These are phyloP conservation scores for Lanius ludovicianus DNA, from an alignment of 2,113 vertebrate species.

Conservation along the genomic window DNA sequence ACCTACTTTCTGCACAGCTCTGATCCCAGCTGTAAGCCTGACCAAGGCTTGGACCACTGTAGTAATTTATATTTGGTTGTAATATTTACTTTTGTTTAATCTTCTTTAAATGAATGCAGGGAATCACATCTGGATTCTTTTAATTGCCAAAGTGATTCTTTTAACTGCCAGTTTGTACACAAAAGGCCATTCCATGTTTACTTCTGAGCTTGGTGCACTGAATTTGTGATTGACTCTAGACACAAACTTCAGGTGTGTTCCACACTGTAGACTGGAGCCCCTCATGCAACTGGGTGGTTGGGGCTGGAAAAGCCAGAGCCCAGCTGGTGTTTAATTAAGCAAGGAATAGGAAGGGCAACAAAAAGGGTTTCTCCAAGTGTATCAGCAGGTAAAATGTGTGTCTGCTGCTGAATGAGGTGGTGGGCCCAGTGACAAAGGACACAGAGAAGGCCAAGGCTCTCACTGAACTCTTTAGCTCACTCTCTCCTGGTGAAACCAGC, in stretches of 20 bases:
- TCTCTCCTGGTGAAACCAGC: not conserved
- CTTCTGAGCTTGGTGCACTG: not conserved
- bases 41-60: not conserved
- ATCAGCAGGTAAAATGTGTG: not conserved
- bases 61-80: not conserved
- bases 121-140: not conserved
- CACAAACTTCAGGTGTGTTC: not conserved
- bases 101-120: not conserved
- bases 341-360: not conserved
- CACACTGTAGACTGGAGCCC: not conserved
- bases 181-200: not conserved
- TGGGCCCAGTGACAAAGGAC: not conserved
- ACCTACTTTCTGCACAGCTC: not conserved
- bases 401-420: not conserved
- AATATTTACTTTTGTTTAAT: not conserved
- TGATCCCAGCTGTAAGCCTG: not conserved
- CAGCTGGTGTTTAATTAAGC: not conserved
- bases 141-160: not conserved
- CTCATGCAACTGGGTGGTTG: accelerated
- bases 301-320: not conserved
- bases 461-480: accelerated
- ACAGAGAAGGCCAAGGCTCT: not conserved
- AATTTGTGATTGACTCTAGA: not conserved
- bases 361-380: not conserved
- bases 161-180: not conserved